Base-by-base conservation (phyloP, 2,888 invertebrate genomes). In the Euzetes globulus region DNA sequence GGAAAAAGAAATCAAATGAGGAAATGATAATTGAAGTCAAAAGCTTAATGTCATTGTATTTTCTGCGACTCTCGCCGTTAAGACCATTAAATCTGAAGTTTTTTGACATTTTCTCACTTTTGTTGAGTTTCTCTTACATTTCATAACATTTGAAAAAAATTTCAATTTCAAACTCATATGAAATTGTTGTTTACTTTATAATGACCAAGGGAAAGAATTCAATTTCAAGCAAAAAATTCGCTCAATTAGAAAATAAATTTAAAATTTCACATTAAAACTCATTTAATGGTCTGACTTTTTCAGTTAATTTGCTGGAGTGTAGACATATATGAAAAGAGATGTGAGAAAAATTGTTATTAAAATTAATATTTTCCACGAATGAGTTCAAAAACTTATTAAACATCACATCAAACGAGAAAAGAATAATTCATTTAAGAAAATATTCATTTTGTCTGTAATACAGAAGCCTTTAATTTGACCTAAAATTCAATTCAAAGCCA, bases 391-490 rank as follows among this genome's bases (percentile, higher is more conserved):
- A 55, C 11, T 55, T 55, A 55, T 55, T 55, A 55, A 25, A 55
- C 25, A 52, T 19, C 2, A 52, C 15, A 55, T 55, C n/a, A n/a
- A n/a, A n/a, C n/a, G n/a, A 25, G 13, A 55, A 55, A 25, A 19
- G 13, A 22, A 55, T 25, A 55, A 55, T 55, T 55, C 55, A 55
- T 25, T 52, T 15, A 6, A 19, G 15, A n/a, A n/a, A 17, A 47
- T 15, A 55, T 55, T 7, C 4, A 55, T 52, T 19, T 47, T n/a
- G n/a, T 52, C 13, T 58, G 41, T 41, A 41, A 41, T 41, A 9
- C 41, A 41, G 41, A 41, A 27, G 58, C 58, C 17, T 58, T 58
- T 25, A 27, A 55, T 58, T 58, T 58, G 58, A 58, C 58, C 58
- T 27, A 58, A 58, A 58, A 58, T 50, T 50, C 19, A 19, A 50